A percentile compares a stretch with the other conserved stretches of the same genome.
Conservation (phyloP, 2,888 invertebrate genomes). For the Clivina fossor region DNA sequence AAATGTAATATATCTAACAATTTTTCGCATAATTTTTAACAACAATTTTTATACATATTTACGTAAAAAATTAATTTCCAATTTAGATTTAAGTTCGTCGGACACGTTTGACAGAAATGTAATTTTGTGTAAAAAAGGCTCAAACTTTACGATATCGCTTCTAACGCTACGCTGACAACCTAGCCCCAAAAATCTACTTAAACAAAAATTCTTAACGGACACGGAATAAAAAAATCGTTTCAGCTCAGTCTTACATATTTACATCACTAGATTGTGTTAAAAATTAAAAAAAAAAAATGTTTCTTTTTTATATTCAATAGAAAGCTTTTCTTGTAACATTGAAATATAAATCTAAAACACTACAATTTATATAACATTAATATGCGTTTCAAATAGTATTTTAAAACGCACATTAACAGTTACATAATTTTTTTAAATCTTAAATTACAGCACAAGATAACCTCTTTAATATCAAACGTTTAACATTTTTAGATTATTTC, state of each 20-base stretch:
- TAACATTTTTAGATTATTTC: too few relatives aligned
- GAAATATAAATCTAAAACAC: conserved; percentile 30
- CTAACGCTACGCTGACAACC: conserved; percentile 33
- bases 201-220: conserved; percentile 32
- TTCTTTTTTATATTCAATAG: conserved; percentile 20
- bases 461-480: too few relatives aligned
- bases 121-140: too few relatives aligned
- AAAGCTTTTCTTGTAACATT: conserved; percentile 33
- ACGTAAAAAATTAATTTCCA: too few relatives aligned
- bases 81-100: too few relatives aligned
- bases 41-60: too few relatives aligned
- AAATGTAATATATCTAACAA: too few relatives aligned
- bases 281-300: conserved; percentile 32
- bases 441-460: too few relatives aligned
- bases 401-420: conserved; percentile 18
- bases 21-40: too few relatives aligned
- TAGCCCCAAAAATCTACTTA: conserved; percentile 32
- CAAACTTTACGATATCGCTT: conserved; percentile 34
- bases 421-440: too few relatives aligned
- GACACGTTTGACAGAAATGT: too few relatives aligned
- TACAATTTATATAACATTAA: conserved; percentile 20
- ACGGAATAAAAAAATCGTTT: conserved; percentile 34
- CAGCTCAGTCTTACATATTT: conserved; percentile 38
- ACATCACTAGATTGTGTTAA: conserved; percentile 36
- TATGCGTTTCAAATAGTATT: conserved; percentile 21